phyloP scores from a whole-genome alignment of 2,113 vertebrate species.

The Tamias sibiricus region DNA sequence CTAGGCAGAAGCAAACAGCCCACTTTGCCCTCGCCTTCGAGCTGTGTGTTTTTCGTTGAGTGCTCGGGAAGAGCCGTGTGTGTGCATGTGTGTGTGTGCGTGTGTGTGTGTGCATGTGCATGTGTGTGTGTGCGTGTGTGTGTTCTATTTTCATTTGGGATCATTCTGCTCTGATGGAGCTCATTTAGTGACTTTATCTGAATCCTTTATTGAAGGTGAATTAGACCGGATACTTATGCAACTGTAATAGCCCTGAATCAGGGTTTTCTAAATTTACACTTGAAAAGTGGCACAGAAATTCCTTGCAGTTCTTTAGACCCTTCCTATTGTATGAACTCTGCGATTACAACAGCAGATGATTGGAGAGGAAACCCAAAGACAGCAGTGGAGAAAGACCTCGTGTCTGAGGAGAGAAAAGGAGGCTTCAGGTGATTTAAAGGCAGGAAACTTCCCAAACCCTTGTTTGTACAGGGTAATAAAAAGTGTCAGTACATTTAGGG shows the following conservation, averaged over 20 bases:
- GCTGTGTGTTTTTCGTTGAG: background rate
- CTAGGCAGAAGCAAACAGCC: background rate
- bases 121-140: too few species aligned
- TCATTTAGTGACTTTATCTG: slow-evolving; percentile 42
- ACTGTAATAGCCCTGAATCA: background rate
- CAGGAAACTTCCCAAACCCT: background rate
- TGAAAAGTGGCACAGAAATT: slow-evolving; percentile 6
- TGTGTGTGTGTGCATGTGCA: too few species aligned
- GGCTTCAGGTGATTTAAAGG: background rate
- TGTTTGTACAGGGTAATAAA: background rate
- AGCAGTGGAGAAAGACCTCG: background rate
- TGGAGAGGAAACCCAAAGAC: background rate
- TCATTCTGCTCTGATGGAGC: slow-evolving; percentile 13
- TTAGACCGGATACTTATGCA: background rate
- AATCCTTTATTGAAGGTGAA: slow-evolving; percentile 26
- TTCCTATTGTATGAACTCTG: background rate
- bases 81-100: too few species aligned
- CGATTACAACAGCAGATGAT: background rate
- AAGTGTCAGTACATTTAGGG: background rate
- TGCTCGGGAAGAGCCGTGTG: background rate
- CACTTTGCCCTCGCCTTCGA: background rate
- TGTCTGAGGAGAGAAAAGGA: too few species aligned
- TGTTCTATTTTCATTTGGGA: background rate
- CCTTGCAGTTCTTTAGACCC: background rate
- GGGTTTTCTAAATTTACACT: slow-evolving; percentile 32